Evolutionary conservation across 2,888 invertebrate species (phyloP), one percentile per base, ranked within the genome.

Genomic region (Parascotia fuliginaria): DNA sequence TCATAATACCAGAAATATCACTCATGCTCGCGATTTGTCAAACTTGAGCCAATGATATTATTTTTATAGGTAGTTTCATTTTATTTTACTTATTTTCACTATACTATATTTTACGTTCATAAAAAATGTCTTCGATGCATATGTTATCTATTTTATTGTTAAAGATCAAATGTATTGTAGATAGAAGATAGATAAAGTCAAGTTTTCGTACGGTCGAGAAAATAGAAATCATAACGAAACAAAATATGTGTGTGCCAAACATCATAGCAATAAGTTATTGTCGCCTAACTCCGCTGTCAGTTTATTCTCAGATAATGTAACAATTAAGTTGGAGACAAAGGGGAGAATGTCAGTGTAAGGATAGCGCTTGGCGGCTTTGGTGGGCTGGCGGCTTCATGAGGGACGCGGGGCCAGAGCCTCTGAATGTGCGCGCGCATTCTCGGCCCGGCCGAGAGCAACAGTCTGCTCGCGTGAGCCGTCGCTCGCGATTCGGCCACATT

Each of bases 381-480:
- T 73, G 71, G 73, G 61, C 53, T 45, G 55, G 62, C 67, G 55
- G 65, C 63, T 71, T 72, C 72, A 68, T 47, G 67, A 51, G 69
- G 65, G 63, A 69, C 67, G 60, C 59, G 65, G 71, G 70, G 71
- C 53, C 56, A 47, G 62, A 65, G 72, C 68, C 60, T 59, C 46
- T 40, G 42, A 41, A 36, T 41, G 50, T 86, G 89, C 89, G 90
- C 89, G 76, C 86, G 85, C 87, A 85, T 49, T 67, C 75, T 61
- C 73, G 73, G 73, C 85, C 87, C 81, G 87, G 87, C 81, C 81
- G 76, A 67, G 77, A 87, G 90, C 90, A 91, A 91, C 90, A 91
- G 90, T 91, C 88, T 89, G 89, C 83, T 85, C 85, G 84, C 83
- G 89, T 85, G 85, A 81, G 85, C 87, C 87, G 79, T 60, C 77